phyloP scores from a whole-genome alignment of 2,888 invertebrate genomes.

The Tipula vernalis region DNA sequence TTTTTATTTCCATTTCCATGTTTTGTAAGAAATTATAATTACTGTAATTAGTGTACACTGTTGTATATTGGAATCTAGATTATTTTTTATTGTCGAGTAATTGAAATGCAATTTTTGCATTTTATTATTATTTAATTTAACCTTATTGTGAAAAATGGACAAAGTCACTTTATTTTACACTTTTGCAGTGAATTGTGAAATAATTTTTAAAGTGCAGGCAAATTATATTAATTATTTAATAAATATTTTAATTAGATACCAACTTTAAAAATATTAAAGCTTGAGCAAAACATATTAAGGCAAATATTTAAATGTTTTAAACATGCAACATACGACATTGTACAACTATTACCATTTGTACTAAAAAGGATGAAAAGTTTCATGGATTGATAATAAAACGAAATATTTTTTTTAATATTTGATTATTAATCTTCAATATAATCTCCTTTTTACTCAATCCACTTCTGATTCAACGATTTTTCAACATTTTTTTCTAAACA shows the following conservation, averaged over 20 bases:
- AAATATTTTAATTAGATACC: background rate
- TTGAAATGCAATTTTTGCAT: background rate
- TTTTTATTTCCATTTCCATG: background rate
- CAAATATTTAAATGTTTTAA: no score
- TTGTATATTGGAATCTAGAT: background rate
- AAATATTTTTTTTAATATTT: no score
- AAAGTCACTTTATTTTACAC: background rate
- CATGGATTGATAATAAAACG: no score
- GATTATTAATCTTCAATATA: no score
- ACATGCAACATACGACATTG: no score
- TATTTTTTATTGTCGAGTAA: background rate
- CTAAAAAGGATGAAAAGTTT: no score
- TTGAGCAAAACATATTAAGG: background rate
- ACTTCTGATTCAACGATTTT: no score
- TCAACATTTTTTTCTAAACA: no score
- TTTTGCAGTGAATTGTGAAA: background rate
- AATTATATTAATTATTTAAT: background rate
- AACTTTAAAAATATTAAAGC: no score
- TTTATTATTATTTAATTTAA: background rate
- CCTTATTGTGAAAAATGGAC: background rate
- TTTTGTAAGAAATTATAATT: background rate
- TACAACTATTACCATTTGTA: no score
- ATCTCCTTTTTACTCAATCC: no score
- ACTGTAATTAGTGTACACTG: background rate
- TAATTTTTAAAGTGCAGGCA: background rate